Conservation (phyloP, 1,140 invertebrate genomes). For the Chrysomallon squamiferum region DNA sequence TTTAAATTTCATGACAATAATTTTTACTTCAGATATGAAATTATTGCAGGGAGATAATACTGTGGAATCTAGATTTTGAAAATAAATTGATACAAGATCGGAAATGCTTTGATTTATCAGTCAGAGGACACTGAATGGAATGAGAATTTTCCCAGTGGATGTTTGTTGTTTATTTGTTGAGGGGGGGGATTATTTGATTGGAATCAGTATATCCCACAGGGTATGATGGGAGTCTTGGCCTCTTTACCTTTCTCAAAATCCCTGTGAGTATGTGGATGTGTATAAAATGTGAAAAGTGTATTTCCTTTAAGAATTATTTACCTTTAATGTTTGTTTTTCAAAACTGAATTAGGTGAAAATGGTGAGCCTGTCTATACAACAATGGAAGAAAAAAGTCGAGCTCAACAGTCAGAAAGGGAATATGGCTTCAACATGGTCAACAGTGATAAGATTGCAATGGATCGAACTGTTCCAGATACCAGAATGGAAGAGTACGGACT, state of each 20-base stretch:
- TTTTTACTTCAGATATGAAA: background rate
- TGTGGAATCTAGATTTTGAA: background rate
- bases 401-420: constrained; percentile 67
- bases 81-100: background rate
- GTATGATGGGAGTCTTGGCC: no score
- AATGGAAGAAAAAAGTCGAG: constrained; percentile 49
- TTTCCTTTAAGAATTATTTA: no score
- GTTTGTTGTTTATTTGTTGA: no score
- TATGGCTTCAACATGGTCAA: constrained; percentile 96
- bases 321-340: no score
- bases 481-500: constrained; percentile 78
- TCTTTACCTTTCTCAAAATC: no score
- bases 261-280: no score
- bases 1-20: background rate
- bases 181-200: no score
- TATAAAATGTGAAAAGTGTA: no score
- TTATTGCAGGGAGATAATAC: background rate
- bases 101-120: no score
- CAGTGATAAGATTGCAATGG: constrained; percentile 90
- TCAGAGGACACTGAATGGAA: no score
- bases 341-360: constrained; percentile 50
- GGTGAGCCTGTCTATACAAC: constrained; percentile 54
- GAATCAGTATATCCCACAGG: no score
- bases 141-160: no score
- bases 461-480: constrained; percentile 85